Conservation (phyloP, 2,113 vertebrate species). For the Oryzias melastigma region DNA sequence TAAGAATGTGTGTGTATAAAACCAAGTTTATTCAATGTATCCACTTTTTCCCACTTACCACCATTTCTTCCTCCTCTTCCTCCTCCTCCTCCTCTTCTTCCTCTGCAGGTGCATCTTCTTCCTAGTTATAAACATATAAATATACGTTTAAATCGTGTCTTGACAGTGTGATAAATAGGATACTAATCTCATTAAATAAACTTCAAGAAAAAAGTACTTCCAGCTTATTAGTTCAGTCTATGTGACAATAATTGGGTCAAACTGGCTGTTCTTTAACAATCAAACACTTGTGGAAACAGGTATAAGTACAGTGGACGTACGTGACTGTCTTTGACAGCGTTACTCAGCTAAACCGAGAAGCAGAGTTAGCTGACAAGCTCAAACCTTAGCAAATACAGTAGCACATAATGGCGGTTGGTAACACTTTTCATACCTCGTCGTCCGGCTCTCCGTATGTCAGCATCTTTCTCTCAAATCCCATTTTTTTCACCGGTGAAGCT, state of each 20-base stretch:
- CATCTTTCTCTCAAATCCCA: slow-evolving; percentile 72
- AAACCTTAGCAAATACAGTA: not conserved
- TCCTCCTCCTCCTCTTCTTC: slow-evolving; percentile 60
- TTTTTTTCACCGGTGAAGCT: slow-evolving; percentile 25
- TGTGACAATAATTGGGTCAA: too few relatives aligned
- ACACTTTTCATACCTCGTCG: slow-evolving; percentile 55
- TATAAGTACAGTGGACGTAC: too few relatives aligned
- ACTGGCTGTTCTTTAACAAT: too few relatives aligned
- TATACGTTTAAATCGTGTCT: too few relatives aligned
- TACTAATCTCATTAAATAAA: too few relatives aligned
- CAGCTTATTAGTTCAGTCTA: too few relatives aligned
- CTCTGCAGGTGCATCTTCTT: slow-evolving; percentile 55
- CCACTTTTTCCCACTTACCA: slow-evolving; percentile 50
- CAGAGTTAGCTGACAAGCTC: slow-evolving; percentile 13
- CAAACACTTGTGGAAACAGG: too few relatives aligned
- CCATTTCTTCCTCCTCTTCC: slow-evolving; percentile 63
- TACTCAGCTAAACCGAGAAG: not conserved
- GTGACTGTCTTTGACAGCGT: not conserved
- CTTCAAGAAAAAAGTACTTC: too few relatives aligned
- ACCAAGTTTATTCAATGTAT: not conserved
- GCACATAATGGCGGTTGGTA: not conserved
- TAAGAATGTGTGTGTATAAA: not conserved
- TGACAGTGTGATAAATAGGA: too few relatives aligned
- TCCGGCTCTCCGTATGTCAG: slow-evolving; percentile 66
- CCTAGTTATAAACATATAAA: slow-evolving; percentile 18